phyloP scores from a whole-genome alignment of 2,797 vertebrate genomes.

The Enoplosus armatus region DNA sequence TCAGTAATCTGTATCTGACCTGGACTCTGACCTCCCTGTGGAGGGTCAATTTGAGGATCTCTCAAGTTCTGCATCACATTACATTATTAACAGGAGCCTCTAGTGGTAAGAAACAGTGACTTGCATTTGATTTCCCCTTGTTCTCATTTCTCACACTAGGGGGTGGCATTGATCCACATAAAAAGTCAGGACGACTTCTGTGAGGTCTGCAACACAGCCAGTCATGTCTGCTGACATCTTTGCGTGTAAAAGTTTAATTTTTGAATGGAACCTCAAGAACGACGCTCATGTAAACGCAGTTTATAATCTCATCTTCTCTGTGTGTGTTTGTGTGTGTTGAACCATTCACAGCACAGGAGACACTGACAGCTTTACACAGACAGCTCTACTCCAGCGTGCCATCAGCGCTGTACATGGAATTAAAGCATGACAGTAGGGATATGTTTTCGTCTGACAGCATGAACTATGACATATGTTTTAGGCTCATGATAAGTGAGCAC shows the following conservation, averaged over 20 bases:
- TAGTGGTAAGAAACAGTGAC: neutral
- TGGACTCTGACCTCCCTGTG: slow-evolving; percentile 24
- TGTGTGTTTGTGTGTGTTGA: neutral
- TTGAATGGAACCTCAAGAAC: neutral
- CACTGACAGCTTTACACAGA: no score
- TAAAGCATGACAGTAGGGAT: slow-evolving; percentile 18
- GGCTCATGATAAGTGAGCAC: slow-evolving; percentile 39
- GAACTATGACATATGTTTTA: slow-evolving; percentile 35
- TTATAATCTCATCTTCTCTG: neutral
- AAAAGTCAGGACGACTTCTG: neutral
- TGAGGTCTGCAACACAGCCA: neutral
- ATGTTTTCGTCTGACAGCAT: slow-evolving; percentile 22
- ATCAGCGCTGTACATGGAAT: slow-evolving; percentile 8
- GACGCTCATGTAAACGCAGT: neutral
- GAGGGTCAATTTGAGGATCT: slow-evolving; percentile 31
- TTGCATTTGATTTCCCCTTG: slow-evolving; percentile 5
- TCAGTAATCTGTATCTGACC: slow-evolving; percentile 23
- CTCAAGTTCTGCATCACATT: slow-evolving; percentile 31
- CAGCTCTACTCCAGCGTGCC: neutral
- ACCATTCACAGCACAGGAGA: neutral
- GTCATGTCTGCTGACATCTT: neutral
- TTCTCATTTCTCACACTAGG: slow-evolving; percentile 58
- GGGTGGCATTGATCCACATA: slow-evolving; percentile 59
- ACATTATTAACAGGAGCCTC: slow-evolving; percentile 19
- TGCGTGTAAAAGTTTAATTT: neutral